Evolutionary conservation across 2,888 invertebrate species (phyloP), one percentile per base, ranked within the genome.

Genomic region (Timandra comae): DNA sequence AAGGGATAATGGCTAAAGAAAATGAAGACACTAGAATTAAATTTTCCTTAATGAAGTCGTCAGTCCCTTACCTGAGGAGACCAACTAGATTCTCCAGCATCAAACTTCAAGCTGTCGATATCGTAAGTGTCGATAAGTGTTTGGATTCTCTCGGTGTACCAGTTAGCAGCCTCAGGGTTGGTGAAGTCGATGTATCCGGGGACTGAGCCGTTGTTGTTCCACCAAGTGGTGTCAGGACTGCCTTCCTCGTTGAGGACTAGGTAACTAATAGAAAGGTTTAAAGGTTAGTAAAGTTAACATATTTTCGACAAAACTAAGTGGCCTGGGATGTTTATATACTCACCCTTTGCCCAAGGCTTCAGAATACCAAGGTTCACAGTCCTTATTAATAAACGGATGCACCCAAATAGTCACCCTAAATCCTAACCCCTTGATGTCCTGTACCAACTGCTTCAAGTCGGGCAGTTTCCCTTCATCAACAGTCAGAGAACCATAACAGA

Each of bases 381-480:
- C 89, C 43, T 87, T 81, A 56, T 95, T 93, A 10, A 95, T 91
- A 63, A 96, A 96, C 0, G 96, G 96, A 87, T 95, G 95, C 28
- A 91, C 89, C 95, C 96, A 96, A 3, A 95, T 80, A 0, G 94
- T 90, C 0, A 93, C 91, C 12, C 93, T 88, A 64, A 93, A 94
- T 0, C 92, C 92, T 37, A 89, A 69, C 0, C 69, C 56, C 51
- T 92, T 91, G 11, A 96, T 78, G 26, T 88, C 76, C 19, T 82
- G 69, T 0, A 91, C 85, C 7, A 94, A 79, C 29, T 82, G 65
- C 30, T 81, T 88, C 7, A 94, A 87, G 45, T 93, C 76, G 0
- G 91, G 90, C 53, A 96, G 92, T 61, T 92, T 93, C 4, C 67
- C 74, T 11, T 79, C 74, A 47, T 93, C 88, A 38, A 96, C 94